Conservation (phyloP, 2,113 vertebrate genomes). For the Opisthocomus hoazin region DNA sequence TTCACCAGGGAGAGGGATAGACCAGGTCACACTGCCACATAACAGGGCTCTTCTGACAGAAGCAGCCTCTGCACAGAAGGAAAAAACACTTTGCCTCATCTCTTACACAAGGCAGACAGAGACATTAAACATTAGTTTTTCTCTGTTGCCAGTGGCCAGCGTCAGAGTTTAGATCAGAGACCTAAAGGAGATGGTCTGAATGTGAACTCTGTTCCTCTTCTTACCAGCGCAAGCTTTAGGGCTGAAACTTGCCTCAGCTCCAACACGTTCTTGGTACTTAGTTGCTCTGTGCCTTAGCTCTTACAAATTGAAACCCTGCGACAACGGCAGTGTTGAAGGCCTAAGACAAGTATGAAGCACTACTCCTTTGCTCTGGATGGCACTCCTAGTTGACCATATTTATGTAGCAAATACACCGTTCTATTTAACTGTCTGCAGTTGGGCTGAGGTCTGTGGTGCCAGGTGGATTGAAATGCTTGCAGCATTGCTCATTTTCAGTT, state of each 20-base stretch:
- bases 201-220: background rate
- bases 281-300: background rate
- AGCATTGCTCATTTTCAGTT: background rate
- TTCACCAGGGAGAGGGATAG: background rate
- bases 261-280: background rate
- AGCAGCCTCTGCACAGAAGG: background rate
- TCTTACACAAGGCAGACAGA: background rate
- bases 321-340: background rate
- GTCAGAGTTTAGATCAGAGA: background rate
- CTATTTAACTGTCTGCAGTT: background rate
- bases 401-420: background rate
- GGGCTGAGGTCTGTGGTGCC: background rate
- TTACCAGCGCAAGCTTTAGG: background rate
- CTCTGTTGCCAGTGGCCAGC: background rate
- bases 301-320: background rate
- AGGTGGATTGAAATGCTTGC: background rate
- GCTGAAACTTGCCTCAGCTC: background rate
- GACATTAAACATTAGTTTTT: background rate
- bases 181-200: background rate
- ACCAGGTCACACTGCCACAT: background rate
- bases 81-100: background rate
- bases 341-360: background rate
- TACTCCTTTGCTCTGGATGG: background rate
- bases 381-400: background rate
- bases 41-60: background rate